phyloP scores from a whole-genome alignment of 2,888 invertebrate genomes.

The Drosophila buzzatii region DNA sequence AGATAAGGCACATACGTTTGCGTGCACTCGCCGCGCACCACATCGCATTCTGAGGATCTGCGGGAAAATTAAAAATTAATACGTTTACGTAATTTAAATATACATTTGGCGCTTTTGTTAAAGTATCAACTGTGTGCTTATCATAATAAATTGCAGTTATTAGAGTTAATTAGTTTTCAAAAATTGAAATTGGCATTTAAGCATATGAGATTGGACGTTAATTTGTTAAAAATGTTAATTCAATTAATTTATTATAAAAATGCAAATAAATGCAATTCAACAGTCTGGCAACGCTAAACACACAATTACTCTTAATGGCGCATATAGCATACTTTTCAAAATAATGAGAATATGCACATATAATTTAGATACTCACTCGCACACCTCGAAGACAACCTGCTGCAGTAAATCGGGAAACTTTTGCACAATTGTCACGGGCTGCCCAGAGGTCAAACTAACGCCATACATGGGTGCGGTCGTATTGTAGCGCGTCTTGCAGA shows the following conservation, averaged over 20 bases:
- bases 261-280: background rate
- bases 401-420: constrained; percentile 96
- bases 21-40: constrained; percentile 95
- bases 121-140: background rate
- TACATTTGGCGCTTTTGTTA: background rate
- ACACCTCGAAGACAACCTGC: constrained; percentile 96
- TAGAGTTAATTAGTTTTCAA: background rate
- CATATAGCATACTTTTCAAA: too few species aligned
- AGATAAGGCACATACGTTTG: constrained; percentile 95
- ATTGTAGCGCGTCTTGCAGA: constrained; percentile 95
- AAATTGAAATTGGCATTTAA: background rate
- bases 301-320: background rate
- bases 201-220: background rate
- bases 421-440: constrained; percentile 96
- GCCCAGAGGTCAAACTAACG: constrained; percentile 96
- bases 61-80: constrained; percentile 82
- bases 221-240: background rate
- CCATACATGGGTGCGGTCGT: constrained; percentile 98
- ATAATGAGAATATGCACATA: too few species aligned
- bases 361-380: constrained; percentile 90
- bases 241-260: background rate
- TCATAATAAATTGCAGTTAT: background rate
- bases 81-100: background rate
- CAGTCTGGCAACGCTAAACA: background rate
- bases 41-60: constrained; percentile 94